These are phyloP conservation scores for Oikopleura albicans DNA, from an alignment of 23 tunicate species.

Conservation along the genomic window DNA sequence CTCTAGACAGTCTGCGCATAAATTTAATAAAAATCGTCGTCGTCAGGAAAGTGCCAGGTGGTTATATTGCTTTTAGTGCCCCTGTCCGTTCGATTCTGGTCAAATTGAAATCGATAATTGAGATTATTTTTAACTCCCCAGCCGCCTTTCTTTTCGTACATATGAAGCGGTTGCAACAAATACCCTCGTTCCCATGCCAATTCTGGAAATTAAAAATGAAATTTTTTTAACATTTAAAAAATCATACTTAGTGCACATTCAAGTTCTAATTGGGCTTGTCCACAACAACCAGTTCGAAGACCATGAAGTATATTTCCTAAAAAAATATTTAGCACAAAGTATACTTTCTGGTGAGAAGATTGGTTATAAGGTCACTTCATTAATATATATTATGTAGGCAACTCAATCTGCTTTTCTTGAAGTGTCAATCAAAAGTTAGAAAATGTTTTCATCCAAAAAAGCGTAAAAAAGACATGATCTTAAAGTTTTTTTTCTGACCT, in stretches of 20 bases:
- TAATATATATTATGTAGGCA: too few species aligned
- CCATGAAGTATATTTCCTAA: not conserved
- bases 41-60: not conserved
- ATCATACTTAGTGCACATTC: not conserved
- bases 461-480: too few species aligned
- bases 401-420: too few species aligned
- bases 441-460: too few species aligned
- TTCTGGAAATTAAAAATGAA: too few species aligned
- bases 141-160: not conserved
- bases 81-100: not conserved
- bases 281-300: not conserved
- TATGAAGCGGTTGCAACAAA: slow-evolving; percentile 4
- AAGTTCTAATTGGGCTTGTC: not conserved
- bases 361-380: too few species aligned
- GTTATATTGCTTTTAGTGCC: not conserved
- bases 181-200: not conserved
- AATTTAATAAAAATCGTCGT: not conserved
- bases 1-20: too few species aligned
- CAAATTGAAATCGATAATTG: not conserved
- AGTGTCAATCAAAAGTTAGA: too few species aligned
- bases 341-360: too few species aligned
- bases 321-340: not conserved
- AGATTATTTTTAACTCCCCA: slow-evolving; percentile 12
- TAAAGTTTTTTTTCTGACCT: too few species aligned
- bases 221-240: not conserved